phyloP scores from a whole-genome alignment of 2,888 invertebrate species.

The Agelastica alni region DNA sequence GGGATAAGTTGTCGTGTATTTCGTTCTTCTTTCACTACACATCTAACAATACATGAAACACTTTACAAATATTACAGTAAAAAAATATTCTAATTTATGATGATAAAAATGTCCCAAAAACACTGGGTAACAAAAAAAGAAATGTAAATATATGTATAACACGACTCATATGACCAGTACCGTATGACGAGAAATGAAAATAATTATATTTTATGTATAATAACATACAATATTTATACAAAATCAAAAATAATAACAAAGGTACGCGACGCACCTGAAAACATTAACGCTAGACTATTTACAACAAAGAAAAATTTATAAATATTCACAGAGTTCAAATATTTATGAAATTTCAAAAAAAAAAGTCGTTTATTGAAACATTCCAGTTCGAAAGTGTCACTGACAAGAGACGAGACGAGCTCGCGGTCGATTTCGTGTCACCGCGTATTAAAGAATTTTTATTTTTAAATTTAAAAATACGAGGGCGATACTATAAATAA shows the following conservation, averaged over 20 bases:
- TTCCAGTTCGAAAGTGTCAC: too few relatives aligned
- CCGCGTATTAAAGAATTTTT: too few relatives aligned
- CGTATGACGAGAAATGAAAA: constrained; percentile 56
- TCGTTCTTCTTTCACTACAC: constrained; percentile 11
- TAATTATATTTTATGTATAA: constrained; percentile 27
- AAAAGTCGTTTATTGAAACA: too few relatives aligned
- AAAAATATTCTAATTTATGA: constrained; percentile 49
- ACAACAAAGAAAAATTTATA: constrained; percentile 27
- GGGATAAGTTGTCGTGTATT: constrained; percentile 1
- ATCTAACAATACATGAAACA: constrained; percentile 45
- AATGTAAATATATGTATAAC: too few relatives aligned
- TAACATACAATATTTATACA: constrained; percentile 46
- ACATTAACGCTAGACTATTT: constrained; percentile 44
- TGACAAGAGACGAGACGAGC: too few relatives aligned
- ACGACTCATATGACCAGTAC: constrained; percentile 54
- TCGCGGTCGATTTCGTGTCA: too few relatives aligned
- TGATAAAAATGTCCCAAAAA: constrained; percentile 39
- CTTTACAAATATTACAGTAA: constrained; percentile 48
- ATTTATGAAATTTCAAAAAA: neutral
- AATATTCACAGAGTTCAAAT: constrained; percentile 14
- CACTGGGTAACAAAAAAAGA: constrained; percentile 25
- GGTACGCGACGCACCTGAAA: constrained; percentile 54
- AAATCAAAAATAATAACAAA: constrained; percentile 51
- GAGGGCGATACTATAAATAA: too few relatives aligned
- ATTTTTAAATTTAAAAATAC: too few relatives aligned